Evolutionary conservation across 2,888 invertebrate species (phyloP), one percentile per base, ranked within the genome.

Genomic region (Formica aserva): DNA sequence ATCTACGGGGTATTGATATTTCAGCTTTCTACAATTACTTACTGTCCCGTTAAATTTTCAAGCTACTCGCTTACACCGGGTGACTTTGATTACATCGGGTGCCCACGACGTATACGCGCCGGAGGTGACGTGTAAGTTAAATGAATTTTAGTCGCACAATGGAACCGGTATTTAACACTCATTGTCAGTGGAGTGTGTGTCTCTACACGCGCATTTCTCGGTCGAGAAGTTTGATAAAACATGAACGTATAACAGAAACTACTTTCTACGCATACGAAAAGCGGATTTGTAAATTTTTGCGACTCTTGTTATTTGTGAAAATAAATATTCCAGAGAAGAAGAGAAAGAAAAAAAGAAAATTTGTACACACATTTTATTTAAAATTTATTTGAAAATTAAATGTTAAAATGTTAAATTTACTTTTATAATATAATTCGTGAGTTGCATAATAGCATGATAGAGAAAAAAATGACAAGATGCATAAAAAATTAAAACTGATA

Each of bases 61-160:
- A 48, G 48, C 55, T 55, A 38, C 4, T 71, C n/a, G 29, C 3
- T 78, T 57, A 18, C 6, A 22, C n/a, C 60, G 35, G 32, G 26
- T 72, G 41, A 72, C 45, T 78, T 78, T 41, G 15, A 55, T 77
- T 55, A 18, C 15, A 22, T 57, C 26, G 11, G 1, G 26, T 41
- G 3, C n/a, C 18, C 35, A 32, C 26, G 15, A 55, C 18, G n/a
- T 18, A 18, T 26, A 48, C 22, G 13, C 4, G 32, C 8, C 4
- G 15, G 9, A 48, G 11, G n/a, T 29, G n/a, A 71, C n/a, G 29
- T n/a, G 38, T n/a, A 41, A 67, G 18, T 52, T 38, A 72, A 71
- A 41, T 77, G 41, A 77, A 71, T 71, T 77, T 55, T 55, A 15
- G 41, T 38, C 38, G 26, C 15, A 38, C 38, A 55, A 78, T 48